Evolutionary conservation across 2,797 vertebrate genomes (phyloP), one percentile per base, ranked within the genome.

Genomic region (Champsocephalus gunnari): DNA sequence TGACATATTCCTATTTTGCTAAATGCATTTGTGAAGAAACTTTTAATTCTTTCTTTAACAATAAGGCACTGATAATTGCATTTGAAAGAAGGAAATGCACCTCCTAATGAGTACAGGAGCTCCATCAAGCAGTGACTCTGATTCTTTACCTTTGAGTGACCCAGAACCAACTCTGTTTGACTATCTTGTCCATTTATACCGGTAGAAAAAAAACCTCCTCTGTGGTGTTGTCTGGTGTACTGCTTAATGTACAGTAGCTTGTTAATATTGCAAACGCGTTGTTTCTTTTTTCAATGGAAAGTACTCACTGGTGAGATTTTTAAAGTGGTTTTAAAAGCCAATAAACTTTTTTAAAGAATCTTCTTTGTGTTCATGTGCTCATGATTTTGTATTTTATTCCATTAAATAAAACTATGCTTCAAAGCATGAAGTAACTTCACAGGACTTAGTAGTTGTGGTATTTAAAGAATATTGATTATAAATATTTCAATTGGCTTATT

Each of bases 291-390:
- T 97, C 97, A 98, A 98, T 98, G 96, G 96, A 97, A 99, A 99
- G 97, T 99, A 97, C 97, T 99, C 97, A 97, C 97, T 97, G 96
- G 96, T 96, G 94, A 95, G 95, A 95, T 99, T 99, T 96, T 98
- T 99, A 95, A 97, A 99, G 97, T 98, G 97, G 97, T 99, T 99
- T 99, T 97, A 97, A 97, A 98, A 98, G 96, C 95, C 96, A 98
- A 98, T 99, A 99, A 99, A 97, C 94, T 96, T 99, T 96, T 96
- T 90, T 94, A 94, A 95, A 94, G 93, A 95, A 95, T 84, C 78
- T 73, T 71, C 51, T 50, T 32, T 44, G 55, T 78, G 66, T 80
- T 73, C 73, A 59, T 38, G 73, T 68, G 57, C 45, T 78, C 24
- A 49, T 74, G 16, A 79, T 84, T 77, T 65, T 75, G 19, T 80